Evolutionary conservation across 2,888 invertebrate genomes (phyloP), one percentile per base, ranked within the genome.

Genomic region (Acheta domesticus): DNA sequence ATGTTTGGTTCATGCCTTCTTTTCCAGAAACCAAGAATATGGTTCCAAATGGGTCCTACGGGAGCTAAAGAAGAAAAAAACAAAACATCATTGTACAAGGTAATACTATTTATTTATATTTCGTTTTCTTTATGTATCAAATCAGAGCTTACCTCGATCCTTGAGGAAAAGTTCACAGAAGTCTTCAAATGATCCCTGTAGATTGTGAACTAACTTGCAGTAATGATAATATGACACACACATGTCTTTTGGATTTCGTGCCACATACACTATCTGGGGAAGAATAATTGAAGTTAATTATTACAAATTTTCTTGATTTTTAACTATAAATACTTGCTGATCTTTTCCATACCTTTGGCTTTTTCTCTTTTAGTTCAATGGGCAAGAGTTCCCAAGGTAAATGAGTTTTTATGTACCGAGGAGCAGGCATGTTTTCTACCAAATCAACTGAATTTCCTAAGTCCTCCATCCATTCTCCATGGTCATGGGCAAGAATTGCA

Each of bases 221-320:
- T 96, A 95, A 86, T 95, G 93, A 86, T 93, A 97, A 85, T 93
- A 96, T 0, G 97, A 97, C 0, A 97, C 95, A 82, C 93, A 93
- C 84, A 94, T 91, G 86, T 97, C 97, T 86, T 96, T 96, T 0
- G 97, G 96, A 87, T 97, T 96, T 77, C 97, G 91, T 0, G 94
- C 91, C 1, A 95, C 92, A 86, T 97, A 97, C 82, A 97, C 92
- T 23, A 96, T 92, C 94, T 96, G 85, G 16, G 85, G 85, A 79
- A 77, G 21, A n/a, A 75, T 11, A 75, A 20, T n/a, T 75, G 21
- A 20, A 75, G 1, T 21, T 75, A 4, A 21, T 75, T 75, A 21
- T 21, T 1, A 75, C 14, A 20, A 20, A 75, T 75, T 21, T 75
- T 75, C 14, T 75, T 12, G 23, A 75, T 21, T 23, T 20, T 21